Evolutionary conservation across 2,888 invertebrate species (phyloP).

Genomic region (Drosophila longiperda): DNA sequence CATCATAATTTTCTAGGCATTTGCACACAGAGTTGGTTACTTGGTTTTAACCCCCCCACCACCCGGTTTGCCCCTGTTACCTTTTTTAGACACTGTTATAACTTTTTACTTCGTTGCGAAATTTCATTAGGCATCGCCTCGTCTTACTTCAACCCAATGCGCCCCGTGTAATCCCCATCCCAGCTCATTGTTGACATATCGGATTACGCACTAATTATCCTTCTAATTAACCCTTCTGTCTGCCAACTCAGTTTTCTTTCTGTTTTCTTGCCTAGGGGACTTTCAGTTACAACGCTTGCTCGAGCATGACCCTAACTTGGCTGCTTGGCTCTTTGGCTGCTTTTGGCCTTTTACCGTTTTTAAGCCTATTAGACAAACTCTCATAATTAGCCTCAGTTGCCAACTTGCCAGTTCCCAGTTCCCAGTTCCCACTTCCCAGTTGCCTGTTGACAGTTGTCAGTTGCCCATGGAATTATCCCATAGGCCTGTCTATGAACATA

Average conservation of each 20-base stretch:
- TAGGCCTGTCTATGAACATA: conserved; percentile 17
- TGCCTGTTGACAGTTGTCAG: conserved; percentile 28
- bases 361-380: conserved; percentile 81
- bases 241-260: conserved; percentile 47
- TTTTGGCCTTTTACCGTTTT: conserved; percentile 55
- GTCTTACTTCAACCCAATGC: neutral
- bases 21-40: conserved; percentile 34
- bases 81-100: conserved; percentile 25
- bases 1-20: conserved; percentile 72
- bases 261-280: conserved; percentile 44
- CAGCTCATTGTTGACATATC: conserved; percentile 78
- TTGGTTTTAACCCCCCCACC: neutral
- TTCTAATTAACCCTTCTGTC: conserved; percentile 83
- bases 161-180: conserved; percentile 11
- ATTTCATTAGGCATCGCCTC: conserved; percentile 58
- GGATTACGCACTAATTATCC: conserved; percentile 84
- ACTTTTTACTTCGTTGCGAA: conserved; percentile 52
- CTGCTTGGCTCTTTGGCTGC: neutral
- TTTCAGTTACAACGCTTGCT: conserved; percentile 45
- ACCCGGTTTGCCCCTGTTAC: neutral
- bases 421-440: neutral
- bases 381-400: conserved; percentile 70
- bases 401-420: conserved; percentile 12
- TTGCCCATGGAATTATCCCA: conserved; percentile 41
- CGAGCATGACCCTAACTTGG: conserved; percentile 70